Evolutionary conservation across 2,113 vertebrate species (phyloP), one percentile per base, ranked within the genome.

Genomic region (Nansenia antarctica): DNA sequence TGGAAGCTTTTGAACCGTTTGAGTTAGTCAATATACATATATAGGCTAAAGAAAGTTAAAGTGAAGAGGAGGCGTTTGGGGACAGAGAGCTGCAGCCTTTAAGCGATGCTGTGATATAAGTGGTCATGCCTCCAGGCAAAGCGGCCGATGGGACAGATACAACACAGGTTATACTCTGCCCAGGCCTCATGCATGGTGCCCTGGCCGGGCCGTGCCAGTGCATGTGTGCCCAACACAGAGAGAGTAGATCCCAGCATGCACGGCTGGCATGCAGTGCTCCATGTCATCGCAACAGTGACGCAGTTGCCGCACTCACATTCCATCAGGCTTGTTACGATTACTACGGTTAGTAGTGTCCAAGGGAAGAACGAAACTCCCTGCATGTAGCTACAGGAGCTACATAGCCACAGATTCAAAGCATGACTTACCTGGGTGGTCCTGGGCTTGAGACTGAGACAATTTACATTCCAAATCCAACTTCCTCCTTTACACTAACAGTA

Each of bases 161-260:
- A 65, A 55, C 59, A 65, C 15, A 31, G 2, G 7, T 32, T 67
- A 29, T 67, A 53, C 42, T 24, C 2, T 31, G 65, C 71, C 69
- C 65, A 31, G 29, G 52, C 67, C 70, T 72, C 88, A 88, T 87
- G 88, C 85, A 80, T 61, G 69, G 73, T 24, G 66, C 64, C 58
- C 57, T 34, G 12, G 61, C 61, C 69, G 42, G 66, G 59, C 62
- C 71, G 65, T 30, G 15, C 29, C 6, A 14, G 68, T 20, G 26
- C 63, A n/a, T 64, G 73, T 8, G 18, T 20, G 31, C 57, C 60
- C 31, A 60, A 20, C 26, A 7, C 39, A 49, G 37, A 12, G 3
- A 47, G 60, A 68, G 63, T 69, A 66, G 20, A 75, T 42, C 69
- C 76, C 70, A 74, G 70, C 64, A 6, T 66, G 71, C 75, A 62